Conservation (phyloP, 2,888 invertebrate genomes). For the Ligdia adustata region DNA sequence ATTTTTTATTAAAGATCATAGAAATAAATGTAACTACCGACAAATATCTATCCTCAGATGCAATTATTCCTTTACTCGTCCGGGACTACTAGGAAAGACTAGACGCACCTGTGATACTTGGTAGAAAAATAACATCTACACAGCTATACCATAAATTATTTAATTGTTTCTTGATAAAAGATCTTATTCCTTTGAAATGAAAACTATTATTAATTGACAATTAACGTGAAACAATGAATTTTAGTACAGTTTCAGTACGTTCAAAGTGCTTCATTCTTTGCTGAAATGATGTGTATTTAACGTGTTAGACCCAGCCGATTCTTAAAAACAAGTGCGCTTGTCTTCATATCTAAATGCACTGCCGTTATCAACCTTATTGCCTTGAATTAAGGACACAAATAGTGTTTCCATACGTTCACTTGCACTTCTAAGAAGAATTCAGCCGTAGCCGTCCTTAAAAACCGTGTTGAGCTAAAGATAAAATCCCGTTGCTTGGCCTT, state of each 20-base stretch:
- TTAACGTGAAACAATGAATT: no score
- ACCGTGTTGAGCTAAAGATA: conserved; percentile 22
- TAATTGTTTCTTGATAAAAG: neutral
- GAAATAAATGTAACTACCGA: no score
- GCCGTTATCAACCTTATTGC: conserved; percentile 3
- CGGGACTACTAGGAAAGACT: no score
- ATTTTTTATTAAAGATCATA: no score
- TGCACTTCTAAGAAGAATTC: conserved; percentile 33
- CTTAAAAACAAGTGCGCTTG: conserved; percentile 3
- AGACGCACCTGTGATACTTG: no score
- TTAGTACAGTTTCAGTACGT: neutral
- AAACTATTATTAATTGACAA: neutral
- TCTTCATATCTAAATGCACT: neutral
- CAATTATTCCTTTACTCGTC: conserved; percentile 15
- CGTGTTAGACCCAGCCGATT: conserved; percentile 6
- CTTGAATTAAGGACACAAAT: conserved; percentile 9
- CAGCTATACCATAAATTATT: conserved; percentile 5
- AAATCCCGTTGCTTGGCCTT: conserved; percentile 39
- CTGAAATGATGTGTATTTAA: conserved; percentile 15
- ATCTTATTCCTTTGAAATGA: neutral
- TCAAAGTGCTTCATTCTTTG: no score
- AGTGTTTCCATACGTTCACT: conserved; percentile 9
- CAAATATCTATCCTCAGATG: neutral
- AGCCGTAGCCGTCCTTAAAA: conserved; percentile 34
- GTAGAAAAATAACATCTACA: conserved; percentile 5